Evolutionary conservation across 1,140 invertebrate genomes (phyloP).

Genomic region (Piezodorus guildinii): DNA sequence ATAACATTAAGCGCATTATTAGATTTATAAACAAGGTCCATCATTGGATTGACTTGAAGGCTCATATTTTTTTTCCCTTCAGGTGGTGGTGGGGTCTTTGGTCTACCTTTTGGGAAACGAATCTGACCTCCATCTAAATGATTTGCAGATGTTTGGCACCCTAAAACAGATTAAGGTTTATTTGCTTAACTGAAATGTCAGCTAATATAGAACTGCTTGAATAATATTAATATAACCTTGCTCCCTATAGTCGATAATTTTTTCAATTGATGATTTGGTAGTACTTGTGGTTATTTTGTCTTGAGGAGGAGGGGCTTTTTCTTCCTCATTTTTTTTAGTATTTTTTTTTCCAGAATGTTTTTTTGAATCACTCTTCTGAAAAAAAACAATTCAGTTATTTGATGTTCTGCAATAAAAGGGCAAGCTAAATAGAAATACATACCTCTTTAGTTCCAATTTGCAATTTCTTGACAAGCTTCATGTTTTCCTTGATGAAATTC

Average conservation of each 20-base stretch:
- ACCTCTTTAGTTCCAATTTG: neutral
- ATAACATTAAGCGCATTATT: neutral
- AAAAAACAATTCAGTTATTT: neutral
- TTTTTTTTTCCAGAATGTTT: no score
- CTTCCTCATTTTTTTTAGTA: no score
- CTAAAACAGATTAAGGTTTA: neutral
- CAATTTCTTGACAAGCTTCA: neutral
- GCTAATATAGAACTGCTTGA: neutral
- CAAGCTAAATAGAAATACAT: neutral
- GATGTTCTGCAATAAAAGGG: neutral
- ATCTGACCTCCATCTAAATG: neutral
- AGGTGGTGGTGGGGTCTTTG: neutral
- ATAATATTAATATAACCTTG: neutral
- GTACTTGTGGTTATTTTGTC: no score
- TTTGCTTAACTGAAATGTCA: neutral
- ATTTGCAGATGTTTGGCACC: neutral
- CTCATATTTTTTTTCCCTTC: constrained; percentile 1
- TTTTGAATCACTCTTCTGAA: neutral
- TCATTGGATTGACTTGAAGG: neutral
- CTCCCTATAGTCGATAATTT: neutral
- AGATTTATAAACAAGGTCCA: no score
- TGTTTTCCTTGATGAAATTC: neutral
- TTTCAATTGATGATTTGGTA: neutral
- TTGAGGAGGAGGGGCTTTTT: no score
- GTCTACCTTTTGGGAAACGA: neutral